Evolutionary conservation across 2,888 invertebrate genomes (phyloP), one percentile per base, ranked within the genome.

Genomic region (Ethmia dodecea): DNA sequence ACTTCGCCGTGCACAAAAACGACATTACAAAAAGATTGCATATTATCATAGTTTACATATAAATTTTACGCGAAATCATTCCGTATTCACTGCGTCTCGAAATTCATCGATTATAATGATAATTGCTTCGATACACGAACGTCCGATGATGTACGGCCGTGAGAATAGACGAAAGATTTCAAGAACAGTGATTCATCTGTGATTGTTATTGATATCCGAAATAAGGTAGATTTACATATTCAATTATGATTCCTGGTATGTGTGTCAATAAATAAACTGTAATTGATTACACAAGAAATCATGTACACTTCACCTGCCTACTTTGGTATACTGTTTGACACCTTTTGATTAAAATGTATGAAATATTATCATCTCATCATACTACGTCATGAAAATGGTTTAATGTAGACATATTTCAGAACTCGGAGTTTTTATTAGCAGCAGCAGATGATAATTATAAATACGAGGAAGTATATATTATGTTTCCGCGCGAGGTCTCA

Each of bases 11-110:
- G 49, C 51, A 74, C 52, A 79, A 79, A 80, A 77, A 75, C 58
- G 53, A 46, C 55, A 47, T 52, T 54, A 64, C 60, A 78, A 71
- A 78, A 79, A 74, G 75, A 68, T 64, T 55, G 69, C 73, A 71
- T 62, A 86, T 84, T 83, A 84, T 65, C 84, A 86, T 84, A 86
- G 83, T 83, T 83, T 83, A 81, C 81, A 80, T 83, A 83, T 84
- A 84, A 84, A 86, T 84, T 84, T 83, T 80, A 80, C 79, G 83
- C 83, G 57, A 79, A 83, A 78, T 76, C 73, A 83, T 83, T 83
- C 65, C 58, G 70, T 75, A 83, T 80, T 81, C 79, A 75, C 72
- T 62, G 68, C 61, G 70, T 55, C 67, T 75, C 66, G 55, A 77
- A 69, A 70, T 76, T 75, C 69, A 62, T 50, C 73, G 77, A 80